A percentile compares a stretch with the other conserved stretches of the same genome.
Evolutionary conservation across 2,797 vertebrate species (phyloP).

Genomic region (Pipistrellus kuhlii): DNA sequence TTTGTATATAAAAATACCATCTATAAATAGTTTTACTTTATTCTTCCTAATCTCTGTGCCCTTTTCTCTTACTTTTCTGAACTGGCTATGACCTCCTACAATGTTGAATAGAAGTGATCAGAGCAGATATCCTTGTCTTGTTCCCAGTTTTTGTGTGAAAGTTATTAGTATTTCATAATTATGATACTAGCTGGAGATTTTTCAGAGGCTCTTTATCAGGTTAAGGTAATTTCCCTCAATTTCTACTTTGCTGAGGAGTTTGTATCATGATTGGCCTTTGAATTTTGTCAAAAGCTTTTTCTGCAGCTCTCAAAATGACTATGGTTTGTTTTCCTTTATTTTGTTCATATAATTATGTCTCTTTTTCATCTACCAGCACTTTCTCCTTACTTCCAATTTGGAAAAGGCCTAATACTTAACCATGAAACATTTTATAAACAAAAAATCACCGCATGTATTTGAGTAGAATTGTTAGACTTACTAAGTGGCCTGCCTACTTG

Average conservation of each 20-base stretch:
- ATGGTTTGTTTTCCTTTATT: constrained; percentile 33
- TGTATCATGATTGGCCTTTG: not conserved
- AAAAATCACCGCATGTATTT: not conserved
- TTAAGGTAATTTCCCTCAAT: not conserved
- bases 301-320: not conserved
- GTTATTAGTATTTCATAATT: not conserved
- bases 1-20: not conserved
- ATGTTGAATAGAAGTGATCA: not conserved
- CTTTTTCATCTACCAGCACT: not conserved
- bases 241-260: too few relatives aligned
- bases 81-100: not conserved
- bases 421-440: not conserved
- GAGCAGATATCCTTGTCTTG: not conserved
- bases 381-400: not conserved
- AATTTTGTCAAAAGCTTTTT: constrained; percentile 11
- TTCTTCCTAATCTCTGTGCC: not conserved
- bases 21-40: constrained; percentile 20
- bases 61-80: not conserved
- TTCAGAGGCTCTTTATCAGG: not conserved
- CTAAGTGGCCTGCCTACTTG: not conserved
- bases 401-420: not conserved
- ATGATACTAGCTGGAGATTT: not conserved
- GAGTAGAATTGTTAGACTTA: constrained; percentile 30
- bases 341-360: not conserved
- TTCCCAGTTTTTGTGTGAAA: not conserved